Conservation (phyloP, 2,797 vertebrate genomes). For the Anguilla megastoma region DNA sequence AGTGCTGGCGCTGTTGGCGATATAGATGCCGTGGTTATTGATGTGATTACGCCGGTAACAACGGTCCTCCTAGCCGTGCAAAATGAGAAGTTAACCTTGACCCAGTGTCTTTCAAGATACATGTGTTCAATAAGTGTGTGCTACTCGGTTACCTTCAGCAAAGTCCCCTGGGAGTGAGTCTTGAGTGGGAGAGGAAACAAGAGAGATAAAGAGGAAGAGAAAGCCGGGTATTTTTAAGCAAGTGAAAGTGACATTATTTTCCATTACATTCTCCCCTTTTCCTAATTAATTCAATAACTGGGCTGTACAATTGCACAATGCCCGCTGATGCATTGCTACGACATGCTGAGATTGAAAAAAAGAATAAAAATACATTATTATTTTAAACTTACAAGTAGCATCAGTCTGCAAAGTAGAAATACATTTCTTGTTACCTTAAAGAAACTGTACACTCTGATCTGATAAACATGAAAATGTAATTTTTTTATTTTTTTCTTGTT, state of each 20-base stretch:
- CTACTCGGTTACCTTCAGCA: constrained; percentile 10
- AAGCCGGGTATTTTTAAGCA: neutral
- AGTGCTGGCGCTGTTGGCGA: neutral
- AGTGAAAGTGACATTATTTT: neutral
- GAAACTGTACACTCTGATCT: neutral
- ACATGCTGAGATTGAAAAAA: neutral
- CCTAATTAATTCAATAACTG: neutral
- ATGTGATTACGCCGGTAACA: constrained; percentile 20
- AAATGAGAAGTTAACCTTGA: constrained; percentile 35
- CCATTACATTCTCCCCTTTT: neutral
- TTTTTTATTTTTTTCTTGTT: neutral
- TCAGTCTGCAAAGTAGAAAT: neutral
- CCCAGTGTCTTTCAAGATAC: constrained; percentile 41
- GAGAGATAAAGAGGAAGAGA: neutral
- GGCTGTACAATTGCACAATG: neutral
- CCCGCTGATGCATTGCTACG: neutral
- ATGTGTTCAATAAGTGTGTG: constrained; percentile 29
- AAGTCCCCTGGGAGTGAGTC: constrained; percentile 30
- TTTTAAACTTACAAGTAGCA: neutral
- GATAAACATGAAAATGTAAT: neutral
- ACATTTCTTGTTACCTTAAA: neutral
- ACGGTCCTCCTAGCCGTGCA: constrained; percentile 23
- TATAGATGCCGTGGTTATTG: constrained; percentile 28
- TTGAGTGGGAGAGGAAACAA: neutral
- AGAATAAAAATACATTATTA: neutral